Evolutionary conservation across 1,140 invertebrate genomes (phyloP).

Genomic region (Hyles euphorbiae): DNA sequence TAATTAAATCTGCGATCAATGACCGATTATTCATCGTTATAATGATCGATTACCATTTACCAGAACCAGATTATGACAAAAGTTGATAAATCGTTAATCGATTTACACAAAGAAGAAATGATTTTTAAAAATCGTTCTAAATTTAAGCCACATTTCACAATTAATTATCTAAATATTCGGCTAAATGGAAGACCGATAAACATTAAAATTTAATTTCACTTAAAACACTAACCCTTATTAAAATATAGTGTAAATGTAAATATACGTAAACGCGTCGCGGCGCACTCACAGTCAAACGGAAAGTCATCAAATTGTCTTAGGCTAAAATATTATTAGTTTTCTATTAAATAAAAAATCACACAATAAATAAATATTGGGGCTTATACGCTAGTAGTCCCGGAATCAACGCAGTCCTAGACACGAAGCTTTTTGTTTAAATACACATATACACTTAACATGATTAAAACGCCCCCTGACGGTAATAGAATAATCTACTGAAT

Average conservation of each 20-base stretch:
- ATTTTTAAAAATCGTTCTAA: not conserved
- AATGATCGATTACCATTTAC: not conserved
- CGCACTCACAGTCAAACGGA: slow-evolving; percentile 44
- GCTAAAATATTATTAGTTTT: slow-evolving; percentile 19
- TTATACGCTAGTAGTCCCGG: too few species aligned
- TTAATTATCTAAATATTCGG: slow-evolving; percentile 17
- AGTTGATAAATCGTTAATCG: too few species aligned
- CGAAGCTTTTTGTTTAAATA: too few species aligned
- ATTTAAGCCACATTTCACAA: slow-evolving; percentile 9
- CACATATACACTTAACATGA: too few species aligned
- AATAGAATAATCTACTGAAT: too few species aligned
- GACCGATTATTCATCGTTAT: not conserved
- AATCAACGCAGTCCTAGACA: too few species aligned
- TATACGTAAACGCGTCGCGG: slow-evolving; percentile 68
- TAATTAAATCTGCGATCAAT: not conserved
- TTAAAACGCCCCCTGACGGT: too few species aligned
- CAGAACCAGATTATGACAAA: too few species aligned
- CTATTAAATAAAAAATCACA: slow-evolving; percentile 30
- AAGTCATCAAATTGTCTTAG: slow-evolving; percentile 43
- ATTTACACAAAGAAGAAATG: not conserved
- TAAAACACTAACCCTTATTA: slow-evolving; percentile 31
- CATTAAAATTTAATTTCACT: slow-evolving; percentile 37
- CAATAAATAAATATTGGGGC: not conserved
- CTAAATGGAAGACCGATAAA: slow-evolving; percentile 58
- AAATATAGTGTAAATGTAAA: slow-evolving; percentile 53